phyloP scores from a whole-genome alignment of 2,888 invertebrate species.

The Bhutanitis thaidina region DNA sequence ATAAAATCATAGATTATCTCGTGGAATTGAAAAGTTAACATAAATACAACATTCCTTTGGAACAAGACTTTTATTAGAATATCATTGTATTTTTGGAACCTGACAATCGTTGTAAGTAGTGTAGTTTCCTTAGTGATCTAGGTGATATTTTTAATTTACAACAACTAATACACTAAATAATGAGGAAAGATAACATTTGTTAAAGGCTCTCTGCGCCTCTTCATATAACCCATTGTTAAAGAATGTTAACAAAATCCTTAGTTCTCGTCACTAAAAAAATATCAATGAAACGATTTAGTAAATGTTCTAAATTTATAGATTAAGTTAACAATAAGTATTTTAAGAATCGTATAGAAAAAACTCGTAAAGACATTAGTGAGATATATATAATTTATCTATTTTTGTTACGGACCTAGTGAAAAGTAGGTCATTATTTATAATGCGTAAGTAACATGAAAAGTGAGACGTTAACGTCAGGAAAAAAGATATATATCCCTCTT shows the following conservation, averaged over 20 bases:
- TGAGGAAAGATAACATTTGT: background rate
- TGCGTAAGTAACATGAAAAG: no score
- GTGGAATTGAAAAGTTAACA: background rate
- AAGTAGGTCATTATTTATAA: no score
- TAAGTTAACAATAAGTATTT: conserved; percentile 19
- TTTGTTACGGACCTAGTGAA: no score
- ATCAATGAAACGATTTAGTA: no score
- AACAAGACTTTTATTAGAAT: background rate
- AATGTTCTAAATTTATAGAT: conserved; percentile 1
- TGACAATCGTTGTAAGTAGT: background rate
- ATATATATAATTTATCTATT: conserved; percentile 28
- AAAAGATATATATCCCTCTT: no score
- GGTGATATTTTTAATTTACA: background rate
- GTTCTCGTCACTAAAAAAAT: no score
- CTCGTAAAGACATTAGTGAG: conserved; percentile 75
- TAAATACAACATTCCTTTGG: background rate
- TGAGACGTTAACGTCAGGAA: no score
- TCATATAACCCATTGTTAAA: background rate
- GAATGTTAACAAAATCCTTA: no score
- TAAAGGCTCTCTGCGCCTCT: background rate
- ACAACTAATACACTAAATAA: background rate
- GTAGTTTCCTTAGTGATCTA: background rate
- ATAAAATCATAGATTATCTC: background rate
- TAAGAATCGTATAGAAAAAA: conserved; percentile 33
- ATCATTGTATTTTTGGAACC: background rate